These are phyloP conservation scores for Temnothorax curvispinosus DNA, from an alignment of 1,140 invertebrate genomes.

Conservation along the genomic window DNA sequence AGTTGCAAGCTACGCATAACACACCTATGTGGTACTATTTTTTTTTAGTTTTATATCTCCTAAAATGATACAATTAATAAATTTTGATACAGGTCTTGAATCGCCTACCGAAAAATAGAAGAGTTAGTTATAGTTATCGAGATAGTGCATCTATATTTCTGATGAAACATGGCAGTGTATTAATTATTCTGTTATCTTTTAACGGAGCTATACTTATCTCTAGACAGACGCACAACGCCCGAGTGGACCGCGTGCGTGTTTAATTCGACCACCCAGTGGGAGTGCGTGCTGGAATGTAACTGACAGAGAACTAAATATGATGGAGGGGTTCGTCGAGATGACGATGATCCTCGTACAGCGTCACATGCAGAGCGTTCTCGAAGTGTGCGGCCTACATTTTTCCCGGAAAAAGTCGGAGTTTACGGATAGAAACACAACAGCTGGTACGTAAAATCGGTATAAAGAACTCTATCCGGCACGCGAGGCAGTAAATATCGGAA, in stretches of 20 bases:
- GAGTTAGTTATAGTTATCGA: not conserved
- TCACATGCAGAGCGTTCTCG: slow-evolving; percentile 27
- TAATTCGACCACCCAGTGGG: slow-evolving; percentile 15
- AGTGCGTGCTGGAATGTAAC: slow-evolving; percentile 8
- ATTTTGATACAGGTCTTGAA: not conserved
- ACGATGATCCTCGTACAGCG: slow-evolving; percentile 39
- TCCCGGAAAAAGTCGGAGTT: not conserved
- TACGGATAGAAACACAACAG: slow-evolving; percentile 67
- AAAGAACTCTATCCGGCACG: slow-evolving; percentile 68
- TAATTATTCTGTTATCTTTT: not conserved
- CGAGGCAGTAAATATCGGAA: slow-evolving; percentile 74
- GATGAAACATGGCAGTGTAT: not conserved
- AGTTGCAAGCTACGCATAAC: not conserved
- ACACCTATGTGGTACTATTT: not conserved
- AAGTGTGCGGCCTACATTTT: slow-evolving; percentile 22
- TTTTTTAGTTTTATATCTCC: not conserved
- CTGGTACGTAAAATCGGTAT: slow-evolving; percentile 73
- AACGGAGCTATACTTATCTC: not conserved
- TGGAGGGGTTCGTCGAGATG: slow-evolving; percentile 22
- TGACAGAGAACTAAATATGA: slow-evolving; percentile 34
- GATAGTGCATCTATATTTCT: not conserved
- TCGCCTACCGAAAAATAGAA: not conserved
- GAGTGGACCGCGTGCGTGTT: not conserved
- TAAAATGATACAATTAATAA: not conserved
- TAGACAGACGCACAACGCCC: not conserved